Percentiles rank a stretch among this genome's conserved stretches.
These are phyloP conservation scores for Lepidurus apus DNA, from an alignment of 1,140 invertebrate species.

Conservation along the genomic window DNA sequence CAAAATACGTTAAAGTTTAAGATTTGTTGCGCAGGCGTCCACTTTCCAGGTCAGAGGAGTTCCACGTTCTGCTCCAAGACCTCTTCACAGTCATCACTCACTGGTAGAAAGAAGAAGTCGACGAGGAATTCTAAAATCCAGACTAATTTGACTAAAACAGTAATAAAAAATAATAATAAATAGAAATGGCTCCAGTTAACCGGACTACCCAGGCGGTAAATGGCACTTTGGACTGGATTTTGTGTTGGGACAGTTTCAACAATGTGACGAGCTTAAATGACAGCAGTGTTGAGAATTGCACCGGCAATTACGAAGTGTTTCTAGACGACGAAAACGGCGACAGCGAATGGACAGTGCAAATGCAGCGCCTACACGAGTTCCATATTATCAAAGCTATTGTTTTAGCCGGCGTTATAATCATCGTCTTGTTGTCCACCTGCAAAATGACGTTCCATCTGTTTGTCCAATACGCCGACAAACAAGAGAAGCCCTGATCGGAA, in stretches of 20 bases:
- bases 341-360: conserved; percentile 24
- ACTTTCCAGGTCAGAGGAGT: neutral
- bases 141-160: neutral
- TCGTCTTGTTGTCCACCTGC: conserved; percentile 34
- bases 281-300: neutral
- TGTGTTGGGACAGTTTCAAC: neutral
- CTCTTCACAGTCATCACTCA: no score
- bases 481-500: conserved; percentile 24
- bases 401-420: conserved; percentile 30
- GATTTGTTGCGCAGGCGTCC: neutral
- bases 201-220: neutral
- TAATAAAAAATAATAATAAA: neutral
- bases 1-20: neutral
- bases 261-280: neutral
- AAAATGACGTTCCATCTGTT: conserved; percentile 36
- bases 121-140: neutral
- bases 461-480: conserved; percentile 33
- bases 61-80: no score
- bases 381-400: conserved; percentile 36
- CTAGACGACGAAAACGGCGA: conserved; percentile 23
- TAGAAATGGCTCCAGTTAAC: neutral
- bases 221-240: neutral
- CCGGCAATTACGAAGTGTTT: neutral
- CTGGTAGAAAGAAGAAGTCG: neutral
- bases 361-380: conserved; percentile 35